Evolutionary conservation across 2,797 vertebrate species (phyloP).

Genomic region (Lophotriccus pileatus): DNA sequence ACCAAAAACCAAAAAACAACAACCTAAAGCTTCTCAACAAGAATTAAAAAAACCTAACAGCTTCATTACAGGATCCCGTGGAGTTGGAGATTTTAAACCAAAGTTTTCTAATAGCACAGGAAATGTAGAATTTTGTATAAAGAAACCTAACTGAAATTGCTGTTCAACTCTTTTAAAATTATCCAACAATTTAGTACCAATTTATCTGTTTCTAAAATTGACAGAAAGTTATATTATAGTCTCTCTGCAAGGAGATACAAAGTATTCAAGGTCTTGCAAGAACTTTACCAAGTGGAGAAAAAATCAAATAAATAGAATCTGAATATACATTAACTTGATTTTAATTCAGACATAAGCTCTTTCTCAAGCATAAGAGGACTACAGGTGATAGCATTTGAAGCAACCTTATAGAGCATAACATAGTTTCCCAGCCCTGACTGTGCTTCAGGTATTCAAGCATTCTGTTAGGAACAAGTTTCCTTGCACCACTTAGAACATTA

Average conservation of each 20-base stretch:
- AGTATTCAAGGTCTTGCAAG: not conserved
- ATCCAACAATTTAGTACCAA: not conserved
- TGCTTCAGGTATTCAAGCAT: not conserved
- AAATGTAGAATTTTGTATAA: not conserved
- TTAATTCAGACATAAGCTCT: not conserved
- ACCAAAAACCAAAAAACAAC: no score
- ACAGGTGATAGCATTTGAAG: not conserved
- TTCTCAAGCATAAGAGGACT: not conserved
- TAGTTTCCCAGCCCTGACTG: not conserved
- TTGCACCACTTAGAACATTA: not conserved
- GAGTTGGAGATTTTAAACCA: not conserved
- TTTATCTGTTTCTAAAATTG: not conserved
- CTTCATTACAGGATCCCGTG: not conserved
- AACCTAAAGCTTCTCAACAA: not conserved
- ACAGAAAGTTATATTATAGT: not conserved
- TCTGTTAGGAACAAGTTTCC: not conserved
- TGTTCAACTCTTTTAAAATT: not conserved
- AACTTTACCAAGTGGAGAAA: not conserved
- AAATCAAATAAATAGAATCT: not conserved
- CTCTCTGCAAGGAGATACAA: not conserved
- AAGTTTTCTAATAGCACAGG: not conserved
- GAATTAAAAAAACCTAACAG: not conserved
- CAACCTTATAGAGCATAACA: not conserved
- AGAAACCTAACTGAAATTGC: not conserved
- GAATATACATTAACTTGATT: not conserved